Evolutionary conservation across 2,113 vertebrate genomes (phyloP), one percentile per base, ranked within the genome.

Genomic region (Paralichthys olivaceus): DNA sequence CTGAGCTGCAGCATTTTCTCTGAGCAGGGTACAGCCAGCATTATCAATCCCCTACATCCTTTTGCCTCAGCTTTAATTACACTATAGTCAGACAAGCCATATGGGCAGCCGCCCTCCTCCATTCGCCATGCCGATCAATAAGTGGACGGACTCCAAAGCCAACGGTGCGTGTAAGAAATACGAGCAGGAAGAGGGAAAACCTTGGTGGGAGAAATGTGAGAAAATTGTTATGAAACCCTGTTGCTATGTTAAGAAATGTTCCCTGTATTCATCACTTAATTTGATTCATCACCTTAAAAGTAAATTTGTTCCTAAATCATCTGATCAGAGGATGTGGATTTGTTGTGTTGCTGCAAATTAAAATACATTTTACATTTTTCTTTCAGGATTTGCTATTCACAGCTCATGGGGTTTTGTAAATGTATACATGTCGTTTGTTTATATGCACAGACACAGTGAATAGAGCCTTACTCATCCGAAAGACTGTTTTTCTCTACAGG

Each of bases 41-140:
- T 59, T 64, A 70, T 86, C 80, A 47, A 29, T 61, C 81, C 61
- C 43, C 59, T 54, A 67, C 73, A 81, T 81, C 79, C 72, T 85
- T 19, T 71, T 45, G 40, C 78, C 78, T 87, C 87, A 75, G 75
- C 85, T 90, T 87, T 89, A 88, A 90, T 91, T 88, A 90, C 87
- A 79, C 76, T 43, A 53, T 60, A 83, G 79, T 86, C 73, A 77
- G 77, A 75, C 80, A 65, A 81, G 72, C 66, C 73, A 53, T 72
- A 45, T n/a, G 53, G 69, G 65, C 84, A 72, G 79, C 86, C 28
- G 11, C 65, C 69, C 37, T 49, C 74, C 53, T 78, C 23, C 15
- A 54, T 77, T 83, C 68, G 56, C 81, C 72, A 72, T 43, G 64
- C 34, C 56, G 75, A 90, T 90, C 87, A 75, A 88, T 87, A 90